phyloP scores from a whole-genome alignment of 2,888 invertebrate species.

The Drosophila helvetica region DNA sequence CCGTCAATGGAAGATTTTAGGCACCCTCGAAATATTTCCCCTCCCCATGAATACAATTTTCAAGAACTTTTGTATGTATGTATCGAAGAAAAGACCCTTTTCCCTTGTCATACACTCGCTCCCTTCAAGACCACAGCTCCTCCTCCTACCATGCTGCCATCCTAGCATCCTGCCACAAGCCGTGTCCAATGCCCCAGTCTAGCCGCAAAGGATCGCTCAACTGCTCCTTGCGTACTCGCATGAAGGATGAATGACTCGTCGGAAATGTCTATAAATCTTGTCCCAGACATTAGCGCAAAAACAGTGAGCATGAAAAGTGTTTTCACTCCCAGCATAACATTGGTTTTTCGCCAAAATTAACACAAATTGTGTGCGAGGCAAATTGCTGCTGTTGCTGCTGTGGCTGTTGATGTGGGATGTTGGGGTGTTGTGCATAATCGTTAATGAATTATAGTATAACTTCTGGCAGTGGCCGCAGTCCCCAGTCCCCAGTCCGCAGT shows the following conservation, averaged over 20 bases:
- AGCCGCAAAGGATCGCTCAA: slow-evolving; percentile 26
- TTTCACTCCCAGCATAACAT: background rate
- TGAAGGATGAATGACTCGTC: slow-evolving; percentile 65
- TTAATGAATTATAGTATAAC: slow-evolving; percentile 71
- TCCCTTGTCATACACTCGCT: background rate
- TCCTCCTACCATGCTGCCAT: too few relatives aligned
- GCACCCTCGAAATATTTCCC: background rate
- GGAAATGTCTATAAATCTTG: slow-evolving; percentile 72
- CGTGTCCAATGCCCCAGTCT: slow-evolving; percentile 23
- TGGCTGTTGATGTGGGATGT: background rate
- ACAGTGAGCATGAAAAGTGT: slow-evolving; percentile 11
- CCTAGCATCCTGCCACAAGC: background rate
- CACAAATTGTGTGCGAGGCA: slow-evolving; percentile 56
- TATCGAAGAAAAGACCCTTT: background rate
- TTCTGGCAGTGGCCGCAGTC: background rate
- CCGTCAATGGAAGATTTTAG: too few relatives aligned
- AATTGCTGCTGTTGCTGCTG: slow-evolving; percentile 48
- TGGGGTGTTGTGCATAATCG: slow-evolving; percentile 71
- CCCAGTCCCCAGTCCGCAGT: too few relatives aligned
- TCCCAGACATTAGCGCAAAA: slow-evolving; percentile 37
- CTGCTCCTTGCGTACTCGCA: slow-evolving; percentile 24
- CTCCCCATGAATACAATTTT: background rate
- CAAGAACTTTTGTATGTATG: too few relatives aligned
- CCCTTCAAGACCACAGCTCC: background rate
- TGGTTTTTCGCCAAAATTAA: slow-evolving; percentile 53